Base-by-base conservation (phyloP, 2,113 vertebrate species). In the Leptodactylus fuscus region DNA sequence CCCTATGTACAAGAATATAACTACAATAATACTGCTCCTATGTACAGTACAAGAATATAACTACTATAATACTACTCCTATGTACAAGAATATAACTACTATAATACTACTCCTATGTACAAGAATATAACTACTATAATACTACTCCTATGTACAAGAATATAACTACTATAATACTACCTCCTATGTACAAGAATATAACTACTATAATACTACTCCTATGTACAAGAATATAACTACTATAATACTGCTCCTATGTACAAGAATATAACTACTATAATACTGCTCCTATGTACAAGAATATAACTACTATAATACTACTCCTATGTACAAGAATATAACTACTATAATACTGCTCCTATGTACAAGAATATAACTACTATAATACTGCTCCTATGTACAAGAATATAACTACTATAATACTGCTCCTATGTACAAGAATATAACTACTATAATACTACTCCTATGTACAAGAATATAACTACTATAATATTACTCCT, bases 381-480 rank as follows among this genome's bases (percentile, higher is more conserved):
- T 48, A 48, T 48, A 48, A 48, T 48, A 48, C 46, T 48, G 46
- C 46, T 13, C 46, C 58, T 62, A 27, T 29, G 10, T 62, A 62
- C 58, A 62, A 29, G 58, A 62, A 62, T 62, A 62, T 62, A 62
- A 27, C 58, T 62, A 62, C 58, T 62, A 65, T 65, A 65, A 65
- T 65, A 65, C 27, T 65, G 60, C 60, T 3, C 60, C 60, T 32
- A 65, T 32, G 12, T 32, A 65, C 27, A 32, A 22, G n/a, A 60
- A 60, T 60, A 27, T 60, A 60, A 60, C 55, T 27, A 60, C n/a
- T 11, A 60, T 60, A 60, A 60, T 27, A 60, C n/a, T 60, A n/a
- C 55, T 10, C 60, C 24, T 16, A 65, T 29, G 13, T 65, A 65
- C 27, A 65, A 65, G 58, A 65, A 65, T 65, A 65, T 32, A 32